Evolutionary conservation across 2,888 invertebrate species (phyloP), one percentile per base, ranked within the genome.

Genomic region (Caenorhabditis sp.): DNA sequence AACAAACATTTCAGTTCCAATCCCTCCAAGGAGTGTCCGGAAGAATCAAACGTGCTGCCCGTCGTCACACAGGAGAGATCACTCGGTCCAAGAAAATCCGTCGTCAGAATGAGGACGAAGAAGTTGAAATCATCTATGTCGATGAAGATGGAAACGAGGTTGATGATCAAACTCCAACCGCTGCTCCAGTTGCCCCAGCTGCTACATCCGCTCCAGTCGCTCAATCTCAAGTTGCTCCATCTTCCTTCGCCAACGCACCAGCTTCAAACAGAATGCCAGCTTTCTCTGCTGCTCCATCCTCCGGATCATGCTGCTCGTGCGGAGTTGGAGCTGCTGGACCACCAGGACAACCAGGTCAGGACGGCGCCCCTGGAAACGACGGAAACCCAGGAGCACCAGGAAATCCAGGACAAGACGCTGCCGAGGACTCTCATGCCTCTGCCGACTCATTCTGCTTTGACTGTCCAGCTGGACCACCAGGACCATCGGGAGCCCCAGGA

Each of bases 321-420:
- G 70, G 70, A 44, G 70, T 70, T 16, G 68, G 68, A 19, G 35
- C 68, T 19, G 51, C 54, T 51, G 84, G 84, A 51, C 81, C 84
- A 47, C 59, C 84, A n/a, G 84, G 84, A 70, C 59, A 75, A n/a
- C 84, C 84, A 54, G 84, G 84, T 63, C 75, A 72, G 44, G 84
- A 84, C 26, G 84, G 84, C 76, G 69, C 69, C 49, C 68, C 80
- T 41, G 83, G 83, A 80, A 79, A 83, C 47, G 83, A 83, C 51
- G 87, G 89, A 81, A 63, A 80, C 12, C 87, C 86, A 22, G 87
- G 87, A 74, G 86, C 85, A 44, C 84, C 74, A 31, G 84, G 84
- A 82, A 54, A 68, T 41, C 81, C 81, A 26, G 84, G 84, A 70
- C 69, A 72, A 31, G 80, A 80, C 44, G 75, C 83, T 26, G 47